Base-by-base conservation (phyloP, 2,888 invertebrate genomes). In the Trissolcus japonicus region DNA sequence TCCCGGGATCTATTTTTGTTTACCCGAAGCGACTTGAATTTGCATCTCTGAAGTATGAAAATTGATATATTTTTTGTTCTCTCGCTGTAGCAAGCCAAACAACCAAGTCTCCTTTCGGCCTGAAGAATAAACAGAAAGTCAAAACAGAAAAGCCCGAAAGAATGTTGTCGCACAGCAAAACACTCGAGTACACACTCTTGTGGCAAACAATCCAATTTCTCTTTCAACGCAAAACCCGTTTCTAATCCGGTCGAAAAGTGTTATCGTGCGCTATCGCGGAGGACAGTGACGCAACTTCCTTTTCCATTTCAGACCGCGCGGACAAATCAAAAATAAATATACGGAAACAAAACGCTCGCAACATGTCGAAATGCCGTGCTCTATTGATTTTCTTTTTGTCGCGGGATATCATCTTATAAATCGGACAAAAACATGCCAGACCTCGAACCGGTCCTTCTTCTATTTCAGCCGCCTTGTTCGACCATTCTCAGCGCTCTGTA, bases 401-500 rank as follows among this genome's bases (percentile, higher is more conserved):
- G 62, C 71, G 53, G 43, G 53, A 56, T 69, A 48, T 19, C 1
- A 14, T 25, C 69, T 41, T 56, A 43, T 48, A 51, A 57, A 62
- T 55, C 48, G 48, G 55, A 6, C 48, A 48, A 41, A 41, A 29
- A 59, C 11, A 35, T 11, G 35, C 9, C 35, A 35, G 46, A 29
- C 40, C 29, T 35, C 9, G 41, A 68, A 68, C 68, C 68, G 75
- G 75, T 75, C 75, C 25, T 53, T 57, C 51, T 25, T 14, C 25
- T 59, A 40, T 46, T 41, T 66, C 61, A 61, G 40, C 48, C 66
- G 48, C 54, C 68, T 63, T 17, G 61, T 46, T 19, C 68, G 65
- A 40, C 53, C 60, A 50, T 75, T 68, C 75, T 68, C 59, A 59
- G 63, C 57, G 68, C 66, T 43, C 63, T 59, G 75, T 68, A 57